Evolutionary conservation across 2,113 vertebrate species (phyloP).

Genomic region (Numenius arquata): DNA sequence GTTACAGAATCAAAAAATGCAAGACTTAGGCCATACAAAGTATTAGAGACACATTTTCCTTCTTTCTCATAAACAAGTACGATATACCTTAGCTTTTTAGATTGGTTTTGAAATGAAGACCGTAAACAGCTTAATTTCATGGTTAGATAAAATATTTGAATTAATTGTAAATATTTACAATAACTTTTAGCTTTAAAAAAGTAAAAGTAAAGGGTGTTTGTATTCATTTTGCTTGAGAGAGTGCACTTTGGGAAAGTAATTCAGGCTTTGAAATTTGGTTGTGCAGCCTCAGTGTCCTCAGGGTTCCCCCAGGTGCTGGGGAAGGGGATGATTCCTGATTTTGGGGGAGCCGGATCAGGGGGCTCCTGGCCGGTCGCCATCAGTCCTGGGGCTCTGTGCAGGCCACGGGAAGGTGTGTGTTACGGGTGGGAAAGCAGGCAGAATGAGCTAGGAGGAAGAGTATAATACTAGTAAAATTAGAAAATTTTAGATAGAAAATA

Average conservation of each 20-base stretch:
- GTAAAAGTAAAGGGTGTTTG: not conserved
- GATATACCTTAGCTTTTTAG: slow-evolving; percentile 48
- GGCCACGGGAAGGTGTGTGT: not conserved
- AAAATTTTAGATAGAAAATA: not conserved
- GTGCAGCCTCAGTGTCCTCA: not conserved
- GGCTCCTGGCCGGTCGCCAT: not conserved
- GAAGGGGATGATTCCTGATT: too few species aligned
- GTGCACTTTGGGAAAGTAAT: not conserved
- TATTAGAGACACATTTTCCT: slow-evolving; percentile 62
- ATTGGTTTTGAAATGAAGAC: not conserved
- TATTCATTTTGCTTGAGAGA: not conserved
- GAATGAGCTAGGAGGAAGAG: not conserved
- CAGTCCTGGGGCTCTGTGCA: not conserved
- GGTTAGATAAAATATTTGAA: slow-evolving; percentile 6
- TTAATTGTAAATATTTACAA: not conserved
- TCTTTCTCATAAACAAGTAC: not conserved
- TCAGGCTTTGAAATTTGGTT: not conserved
- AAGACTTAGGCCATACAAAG: slow-evolving; percentile 67
- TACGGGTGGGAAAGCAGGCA: not conserved
- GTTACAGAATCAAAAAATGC: slow-evolving; percentile 78
- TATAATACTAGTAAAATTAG: not conserved
- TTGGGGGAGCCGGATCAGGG: not conserved
- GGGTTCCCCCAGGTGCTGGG: not conserved
- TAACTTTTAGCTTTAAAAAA: not conserved
- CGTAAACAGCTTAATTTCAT: not conserved